A percentile compares a stretch with the other conserved stretches of the same genome.
phyloP scores from a whole-genome alignment of 2,888 invertebrate species.

The Drosophila longiperda region DNA sequence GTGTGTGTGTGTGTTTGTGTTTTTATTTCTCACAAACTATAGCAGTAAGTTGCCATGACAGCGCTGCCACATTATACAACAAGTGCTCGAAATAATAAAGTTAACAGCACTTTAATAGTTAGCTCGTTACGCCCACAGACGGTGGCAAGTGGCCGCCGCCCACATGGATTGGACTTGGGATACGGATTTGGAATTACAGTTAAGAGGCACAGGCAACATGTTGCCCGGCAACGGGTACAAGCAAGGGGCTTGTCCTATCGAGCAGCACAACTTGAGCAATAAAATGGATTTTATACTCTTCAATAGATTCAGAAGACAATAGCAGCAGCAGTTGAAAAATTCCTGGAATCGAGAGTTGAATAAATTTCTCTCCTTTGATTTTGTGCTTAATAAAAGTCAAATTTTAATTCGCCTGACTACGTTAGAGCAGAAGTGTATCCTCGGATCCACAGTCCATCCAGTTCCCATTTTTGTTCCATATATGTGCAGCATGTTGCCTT shows the following conservation, averaged over 20 bases:
- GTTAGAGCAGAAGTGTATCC: slow-evolving; percentile 32
- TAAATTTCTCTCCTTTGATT: slow-evolving; percentile 77
- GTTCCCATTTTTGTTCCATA: slow-evolving; percentile 21
- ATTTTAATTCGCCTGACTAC: slow-evolving; percentile 80
- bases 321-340: slow-evolving; percentile 58
- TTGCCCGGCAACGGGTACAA: slow-evolving; percentile 74
- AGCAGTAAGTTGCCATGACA: slow-evolving; percentile 75
- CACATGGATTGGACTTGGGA: slow-evolving; percentile 52
- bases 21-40: slow-evolving; percentile 64
- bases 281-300: slow-evolving; percentile 73
- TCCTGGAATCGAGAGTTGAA: slow-evolving; percentile 57
- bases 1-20: slow-evolving; percentile 16
- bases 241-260: slow-evolving; percentile 77
- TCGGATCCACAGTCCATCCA: not conserved
- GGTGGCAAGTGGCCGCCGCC: slow-evolving; percentile 51
- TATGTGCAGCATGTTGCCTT: slow-evolving; percentile 38
- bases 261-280: slow-evolving; percentile 79
- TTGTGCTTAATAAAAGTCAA: slow-evolving; percentile 79
- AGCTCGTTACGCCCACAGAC: slow-evolving; percentile 46
- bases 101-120: slow-evolving; percentile 81
- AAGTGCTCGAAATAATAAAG: slow-evolving; percentile 81
- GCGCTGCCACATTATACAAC: slow-evolving; percentile 77
- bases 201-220: slow-evolving; percentile 63
- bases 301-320: slow-evolving; percentile 23
- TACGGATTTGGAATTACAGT: slow-evolving; percentile 48